Evolutionary conservation across 2,797 vertebrate species (phyloP).

Genomic region (Kryptolebias ocellatus): DNA sequence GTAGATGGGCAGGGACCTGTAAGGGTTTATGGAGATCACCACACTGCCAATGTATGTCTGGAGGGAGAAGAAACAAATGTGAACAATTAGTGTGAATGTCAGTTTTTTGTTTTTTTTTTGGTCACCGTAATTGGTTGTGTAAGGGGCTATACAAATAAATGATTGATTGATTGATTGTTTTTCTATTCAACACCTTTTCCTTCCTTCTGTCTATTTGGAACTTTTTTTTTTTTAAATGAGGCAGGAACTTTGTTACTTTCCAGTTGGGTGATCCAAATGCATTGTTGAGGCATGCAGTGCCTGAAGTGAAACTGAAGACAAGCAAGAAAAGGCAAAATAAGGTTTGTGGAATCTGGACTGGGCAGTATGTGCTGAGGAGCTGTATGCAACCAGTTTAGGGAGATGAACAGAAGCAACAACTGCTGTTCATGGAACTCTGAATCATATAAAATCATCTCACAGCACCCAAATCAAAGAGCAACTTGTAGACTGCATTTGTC

Average conservation of each 20-base stretch:
- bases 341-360: slow-evolving; percentile 53
- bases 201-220: background rate
- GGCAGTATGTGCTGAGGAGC: slow-evolving; percentile 20
- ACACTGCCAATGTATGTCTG: slow-evolving; percentile 99
- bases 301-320: slow-evolving; percentile 45
- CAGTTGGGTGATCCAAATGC: slow-evolving; percentile 51
- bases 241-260: slow-evolving; percentile 40
- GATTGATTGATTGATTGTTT: no score
- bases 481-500: background rate
- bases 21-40: slow-evolving; percentile 98
- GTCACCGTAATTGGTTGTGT: no score
- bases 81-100: background rate
- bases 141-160: no score
- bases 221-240: slow-evolving; percentile 2
- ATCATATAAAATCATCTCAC: no score
- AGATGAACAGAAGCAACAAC: background rate
- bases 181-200: background rate
- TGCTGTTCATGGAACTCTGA: no score
- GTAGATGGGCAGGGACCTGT: slow-evolving; percentile 92
- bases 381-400: background rate
- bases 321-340: slow-evolving; percentile 18
- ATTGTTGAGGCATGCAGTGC: slow-evolving; percentile 58
- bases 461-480: background rate
- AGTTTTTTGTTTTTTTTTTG: no score
- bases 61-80: slow-evolving; percentile 2